A percentile compares a stretch with the other conserved stretches of the same genome.
Evolutionary conservation across 1,140 invertebrate species (phyloP).

Genomic region (Limonius californicus): DNA sequence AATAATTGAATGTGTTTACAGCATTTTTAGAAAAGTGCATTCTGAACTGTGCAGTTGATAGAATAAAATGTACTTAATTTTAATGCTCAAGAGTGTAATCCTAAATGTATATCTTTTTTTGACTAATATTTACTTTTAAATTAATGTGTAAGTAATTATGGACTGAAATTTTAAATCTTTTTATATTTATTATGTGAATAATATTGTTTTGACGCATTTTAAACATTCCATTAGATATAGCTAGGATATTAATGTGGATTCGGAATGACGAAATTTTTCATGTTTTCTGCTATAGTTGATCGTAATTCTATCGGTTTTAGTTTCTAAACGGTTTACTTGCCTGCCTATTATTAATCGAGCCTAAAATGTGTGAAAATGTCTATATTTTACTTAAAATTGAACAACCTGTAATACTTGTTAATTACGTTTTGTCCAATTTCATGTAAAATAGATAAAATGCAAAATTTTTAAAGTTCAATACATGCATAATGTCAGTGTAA

Average conservation of each 20-base stretch:
- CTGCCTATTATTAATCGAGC: slow-evolving; percentile 4
- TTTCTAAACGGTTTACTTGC: background rate
- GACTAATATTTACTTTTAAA: slow-evolving; percentile 4
- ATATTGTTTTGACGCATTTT: background rate
- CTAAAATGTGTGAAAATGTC: background rate
- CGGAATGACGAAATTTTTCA: background rate
- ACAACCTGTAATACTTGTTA: background rate
- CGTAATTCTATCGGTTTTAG: no score
- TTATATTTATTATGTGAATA: slow-evolving; percentile 6
- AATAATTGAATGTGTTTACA: slow-evolving; percentile 14
- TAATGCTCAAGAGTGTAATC: slow-evolving; percentile 15
- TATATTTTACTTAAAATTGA: background rate
- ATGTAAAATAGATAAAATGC: background rate
- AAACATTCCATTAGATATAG: slow-evolving; percentile 13
- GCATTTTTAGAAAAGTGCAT: background rate
- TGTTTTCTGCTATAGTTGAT: background rate
- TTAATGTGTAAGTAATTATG: slow-evolving; percentile 6
- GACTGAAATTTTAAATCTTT: slow-evolving; percentile 8
- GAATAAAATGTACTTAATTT: slow-evolving; percentile 16
- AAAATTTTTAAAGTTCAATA: slow-evolving; percentile 16
- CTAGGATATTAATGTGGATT: background rate
- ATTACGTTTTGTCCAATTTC: background rate
- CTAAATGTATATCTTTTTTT: slow-evolving; percentile 14
- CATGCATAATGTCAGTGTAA: slow-evolving; percentile 26
- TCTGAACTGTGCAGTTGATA: slow-evolving; percentile 7